phyloP scores from a whole-genome alignment of 2,888 invertebrate species.

The Ecliptopera silaceata region DNA sequence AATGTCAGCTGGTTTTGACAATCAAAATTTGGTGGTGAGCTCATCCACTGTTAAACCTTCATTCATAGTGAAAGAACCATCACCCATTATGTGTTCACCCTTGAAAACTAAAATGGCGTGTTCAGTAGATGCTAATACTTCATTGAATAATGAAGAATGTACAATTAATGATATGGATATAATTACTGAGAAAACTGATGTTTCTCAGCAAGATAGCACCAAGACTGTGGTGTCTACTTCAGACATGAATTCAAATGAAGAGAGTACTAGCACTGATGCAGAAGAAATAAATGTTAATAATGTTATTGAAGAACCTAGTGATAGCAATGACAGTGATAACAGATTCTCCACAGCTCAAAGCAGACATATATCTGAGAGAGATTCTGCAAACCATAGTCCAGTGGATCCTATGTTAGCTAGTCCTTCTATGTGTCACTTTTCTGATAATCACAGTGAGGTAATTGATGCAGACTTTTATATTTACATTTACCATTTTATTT shows the following conservation, averaged over 20 bases:
- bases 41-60: conserved; percentile 48
- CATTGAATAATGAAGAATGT: conserved; percentile 46
- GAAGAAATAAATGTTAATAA: conserved; percentile 62
- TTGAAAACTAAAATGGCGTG: conserved; percentile 51
- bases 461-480: conserved; percentile 20
- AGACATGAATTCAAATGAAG: conserved; percentile 48
- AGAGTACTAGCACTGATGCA: conserved; percentile 51
- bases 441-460: conserved; percentile 87
- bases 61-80: conserved; percentile 49
- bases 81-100: conserved; percentile 36
- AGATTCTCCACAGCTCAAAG: conserved; percentile 66
- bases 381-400: conserved; percentile 91
- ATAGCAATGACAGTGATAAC: conserved; percentile 63
- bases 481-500: background rate
- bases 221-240: conserved; percentile 50
- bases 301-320: conserved; percentile 60
- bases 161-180: conserved; percentile 42
- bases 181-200: conserved; percentile 46
- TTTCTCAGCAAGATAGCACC: conserved; percentile 51
- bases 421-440: conserved; percentile 86
- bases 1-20: conserved; percentile 60
- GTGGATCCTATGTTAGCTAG: conserved; percentile 87
- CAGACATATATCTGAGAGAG: conserved; percentile 79
- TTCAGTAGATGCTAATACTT: conserved; percentile 46
- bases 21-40: conserved; percentile 45